Conservation (phyloP, 2,797 vertebrate genomes). For the Bucorvus abyssinicus region DNA sequence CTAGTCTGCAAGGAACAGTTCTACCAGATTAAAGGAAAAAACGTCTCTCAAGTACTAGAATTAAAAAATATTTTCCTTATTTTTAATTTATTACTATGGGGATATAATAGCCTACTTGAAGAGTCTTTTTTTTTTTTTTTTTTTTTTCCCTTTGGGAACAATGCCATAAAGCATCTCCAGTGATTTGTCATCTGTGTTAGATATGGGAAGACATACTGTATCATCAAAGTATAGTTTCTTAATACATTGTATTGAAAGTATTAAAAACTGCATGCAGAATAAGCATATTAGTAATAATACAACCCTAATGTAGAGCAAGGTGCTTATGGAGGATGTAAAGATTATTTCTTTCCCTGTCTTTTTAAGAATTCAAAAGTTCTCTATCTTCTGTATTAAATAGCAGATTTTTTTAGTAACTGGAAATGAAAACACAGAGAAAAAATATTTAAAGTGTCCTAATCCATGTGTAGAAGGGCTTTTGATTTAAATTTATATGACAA, state of each 20-base stretch:
- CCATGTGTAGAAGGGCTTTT: not conserved
- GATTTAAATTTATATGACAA: not conserved
- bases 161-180: not conserved
- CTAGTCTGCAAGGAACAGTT: not conserved
- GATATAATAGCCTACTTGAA: not conserved
- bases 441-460: not conserved
- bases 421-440: not conserved
- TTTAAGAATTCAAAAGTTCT: not conserved
- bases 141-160: not conserved
- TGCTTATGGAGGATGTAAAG: not conserved
- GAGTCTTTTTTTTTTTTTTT: not conserved
- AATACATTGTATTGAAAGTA: not conserved
- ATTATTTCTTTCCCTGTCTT: not conserved
- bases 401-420: not conserved
- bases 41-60: not conserved
- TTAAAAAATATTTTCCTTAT: not conserved
- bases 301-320: not conserved
- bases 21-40: not conserved
- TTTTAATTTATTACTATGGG: not conserved
- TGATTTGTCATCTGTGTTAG: not conserved
- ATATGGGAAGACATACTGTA: not conserved
- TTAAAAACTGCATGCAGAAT: not conserved
- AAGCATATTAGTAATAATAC: not conserved
- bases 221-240: not conserved
- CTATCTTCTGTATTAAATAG: not conserved